Base-by-base conservation (phyloP, 1,140 invertebrate genomes). In the Nasonia giraulti region DNA sequence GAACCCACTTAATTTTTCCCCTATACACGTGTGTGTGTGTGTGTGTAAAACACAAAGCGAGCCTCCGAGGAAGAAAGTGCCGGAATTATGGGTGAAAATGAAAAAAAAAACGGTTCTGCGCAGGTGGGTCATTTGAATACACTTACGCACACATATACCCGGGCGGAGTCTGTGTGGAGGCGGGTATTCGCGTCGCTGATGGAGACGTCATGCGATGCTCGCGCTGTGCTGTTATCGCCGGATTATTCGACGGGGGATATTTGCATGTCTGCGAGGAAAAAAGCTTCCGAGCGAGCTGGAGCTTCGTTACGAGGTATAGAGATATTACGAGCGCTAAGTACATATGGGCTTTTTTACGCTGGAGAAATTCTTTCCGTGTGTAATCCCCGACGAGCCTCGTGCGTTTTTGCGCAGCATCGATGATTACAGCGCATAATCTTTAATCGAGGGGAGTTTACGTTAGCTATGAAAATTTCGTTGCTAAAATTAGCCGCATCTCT, bases 131-230 rank as follows among this genome's bases (percentile, higher is more conserved):
- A 78, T 55, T 50, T 47, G 76, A 50, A 78, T 78, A 47, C 55
- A 78, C 31, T 20, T 33, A 31, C n/a, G 1, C n/a, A 27, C 66
- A n/a, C 7, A 27, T 27, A 27, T 27, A 27, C 27, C 27, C 27
- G 27, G 1, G 27, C 27, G 11, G n/a, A 11, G 66, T n/a, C n/a
- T 37, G 66, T 27, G n/a, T 17, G n/a, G 66, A 23, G 71, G 31
- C 17, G 33, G 71, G 14, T 27, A 27, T 40, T 17, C 23, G 5
- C 17, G 1, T 17, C 37, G 23, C 2, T 44, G 76, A 78, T 55
- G 44, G 76, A 78, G 76, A 23, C 44, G 76, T 78, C 76, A 78
- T 55, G 75, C 76, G 76, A 78, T 5, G 50, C 50, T 73, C 27
- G 27, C 27, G n/a, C 33, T 27, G 2, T 69, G 27, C 27, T 27